Conservation (phyloP, 53 echinoderm and acorn worm species). For the Echinometra lucunter region DNA sequence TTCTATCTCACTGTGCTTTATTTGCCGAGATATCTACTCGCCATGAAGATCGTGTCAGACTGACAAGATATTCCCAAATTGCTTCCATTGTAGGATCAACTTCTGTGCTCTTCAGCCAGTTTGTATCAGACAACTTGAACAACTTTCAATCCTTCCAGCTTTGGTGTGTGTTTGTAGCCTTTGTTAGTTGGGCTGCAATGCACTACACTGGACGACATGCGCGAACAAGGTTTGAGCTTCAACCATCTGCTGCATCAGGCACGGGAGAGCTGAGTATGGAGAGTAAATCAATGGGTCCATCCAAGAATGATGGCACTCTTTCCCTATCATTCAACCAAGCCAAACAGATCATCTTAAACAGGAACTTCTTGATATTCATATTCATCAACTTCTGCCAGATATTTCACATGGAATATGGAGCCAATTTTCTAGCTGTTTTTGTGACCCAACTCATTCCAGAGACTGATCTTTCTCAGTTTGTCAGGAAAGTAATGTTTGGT, state of each 20-base stretch:
- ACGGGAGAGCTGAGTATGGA: slow-evolving; percentile 27
- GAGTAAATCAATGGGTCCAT: slow-evolving; percentile 14
- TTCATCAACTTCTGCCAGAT: slow-evolving; percentile 87
- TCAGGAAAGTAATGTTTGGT: slow-evolving; percentile 85
- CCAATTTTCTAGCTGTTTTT: slow-evolving; percentile 88
- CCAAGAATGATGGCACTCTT: slow-evolving; percentile 36
- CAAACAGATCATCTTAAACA: slow-evolving; percentile 80
- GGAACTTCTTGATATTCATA: slow-evolving; percentile 87
- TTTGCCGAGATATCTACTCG: slow-evolving; percentile 91
- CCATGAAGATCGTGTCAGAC: slow-evolving; percentile 83
- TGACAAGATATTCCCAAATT: slow-evolving; percentile 84
- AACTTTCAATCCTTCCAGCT: slow-evolving; percentile 87
- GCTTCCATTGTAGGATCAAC: slow-evolving; percentile 83
- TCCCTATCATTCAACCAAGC: slow-evolving; percentile 72
- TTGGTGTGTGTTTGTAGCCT: slow-evolving; percentile 84
- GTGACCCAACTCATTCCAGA: slow-evolving; percentile 87
- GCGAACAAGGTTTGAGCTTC: slow-evolving; percentile 60
- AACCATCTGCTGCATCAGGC: background rate
- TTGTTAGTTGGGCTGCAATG: slow-evolving; percentile 91
- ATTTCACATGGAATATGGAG: slow-evolving; percentile 85
- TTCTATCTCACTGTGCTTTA: slow-evolving; percentile 87
- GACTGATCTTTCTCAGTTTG: slow-evolving; percentile 70
- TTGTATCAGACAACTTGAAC: slow-evolving; percentile 85
- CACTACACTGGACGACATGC: slow-evolving; percentile 89
- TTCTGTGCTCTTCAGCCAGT: slow-evolving; percentile 79